phyloP scores from a whole-genome alignment of 2,888 invertebrate genomes.

The Oegoconia quadripuncta region DNA sequence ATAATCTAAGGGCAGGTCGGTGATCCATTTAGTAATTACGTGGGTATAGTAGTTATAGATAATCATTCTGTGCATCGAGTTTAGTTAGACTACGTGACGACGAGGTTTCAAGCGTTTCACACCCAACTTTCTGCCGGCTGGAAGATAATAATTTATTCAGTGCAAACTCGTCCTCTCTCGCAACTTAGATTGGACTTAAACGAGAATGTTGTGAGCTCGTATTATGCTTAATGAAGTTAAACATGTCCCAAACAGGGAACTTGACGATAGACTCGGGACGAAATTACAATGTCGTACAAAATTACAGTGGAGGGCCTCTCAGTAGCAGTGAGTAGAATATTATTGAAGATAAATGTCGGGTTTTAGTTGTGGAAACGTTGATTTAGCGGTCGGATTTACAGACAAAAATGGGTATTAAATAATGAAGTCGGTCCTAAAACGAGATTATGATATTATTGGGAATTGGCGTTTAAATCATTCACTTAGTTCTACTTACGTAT shows the following conservation, averaged over 20 bases:
- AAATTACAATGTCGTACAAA: conserved; percentile 40
- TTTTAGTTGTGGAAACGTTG: conserved; percentile 29
- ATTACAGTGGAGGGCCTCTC: conserved; percentile 9
- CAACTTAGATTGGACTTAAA: conserved; percentile 79
- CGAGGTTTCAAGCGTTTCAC: conserved; percentile 33
- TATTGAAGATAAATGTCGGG: conserved; percentile 23
- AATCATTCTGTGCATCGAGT: background rate
- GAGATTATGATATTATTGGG: too few species aligned
- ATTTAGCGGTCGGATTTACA: conserved; percentile 17
- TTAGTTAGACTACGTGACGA: conserved; percentile 20
- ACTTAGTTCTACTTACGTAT: too few species aligned
- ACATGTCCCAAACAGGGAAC: conserved; percentile 63
- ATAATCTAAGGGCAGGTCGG: too few species aligned
- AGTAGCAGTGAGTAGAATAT: conserved; percentile 2
- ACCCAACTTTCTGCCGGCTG: conserved; percentile 50
- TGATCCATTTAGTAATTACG: too few species aligned
- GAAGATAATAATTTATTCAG: conserved; percentile 76
- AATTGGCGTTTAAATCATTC: background rate
- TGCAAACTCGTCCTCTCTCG: conserved; percentile 64
- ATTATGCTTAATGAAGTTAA: conserved; percentile 77
- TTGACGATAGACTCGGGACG: conserved; percentile 41
- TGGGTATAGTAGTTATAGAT: too few species aligned
- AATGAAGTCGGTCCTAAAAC: background rate
- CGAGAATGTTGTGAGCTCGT: conserved; percentile 70
- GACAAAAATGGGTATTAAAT: background rate